Evolutionary conservation across 2,888 invertebrate species (phyloP).

Genomic region (Cheilosia vulpina): DNA sequence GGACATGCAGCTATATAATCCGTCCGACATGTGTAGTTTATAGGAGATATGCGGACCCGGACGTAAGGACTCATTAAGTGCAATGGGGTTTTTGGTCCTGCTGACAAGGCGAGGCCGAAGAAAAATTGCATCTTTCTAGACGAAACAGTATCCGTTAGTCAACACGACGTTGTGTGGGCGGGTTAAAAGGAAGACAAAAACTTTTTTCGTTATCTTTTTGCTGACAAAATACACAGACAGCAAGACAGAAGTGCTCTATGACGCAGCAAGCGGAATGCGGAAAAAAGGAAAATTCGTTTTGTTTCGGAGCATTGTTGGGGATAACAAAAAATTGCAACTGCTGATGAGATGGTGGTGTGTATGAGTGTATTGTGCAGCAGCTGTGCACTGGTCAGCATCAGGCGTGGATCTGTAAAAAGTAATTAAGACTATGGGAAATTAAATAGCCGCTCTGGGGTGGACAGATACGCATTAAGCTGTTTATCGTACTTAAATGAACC

Average conservation of each 20-base stretch:
- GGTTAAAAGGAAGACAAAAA: slow-evolving; percentile 27
- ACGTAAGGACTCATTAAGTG: slow-evolving; percentile 65
- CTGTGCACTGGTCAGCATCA: slow-evolving; percentile 38
- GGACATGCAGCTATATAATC: slow-evolving; percentile 54
- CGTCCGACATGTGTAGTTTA: slow-evolving; percentile 58
- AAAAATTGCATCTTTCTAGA: slow-evolving; percentile 49
- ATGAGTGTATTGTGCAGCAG: slow-evolving; percentile 9
- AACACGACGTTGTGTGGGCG: neutral
- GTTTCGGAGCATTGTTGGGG: slow-evolving; percentile 37
- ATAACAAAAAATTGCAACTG: slow-evolving; percentile 46
- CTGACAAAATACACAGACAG: neutral
- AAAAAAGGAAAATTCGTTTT: slow-evolving; percentile 31
- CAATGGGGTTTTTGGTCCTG: slow-evolving; percentile 35
- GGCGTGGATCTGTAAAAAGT: slow-evolving; percentile 44
- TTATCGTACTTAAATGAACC: slow-evolving; percentile 2
- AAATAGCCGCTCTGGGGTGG: slow-evolving; percentile 32
- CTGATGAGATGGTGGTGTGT: neutral
- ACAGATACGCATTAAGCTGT: slow-evolving; percentile 6
- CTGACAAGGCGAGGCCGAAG: slow-evolving; percentile 29
- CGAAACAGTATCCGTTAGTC: slow-evolving; percentile 33
- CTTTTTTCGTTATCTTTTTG: slow-evolving; percentile 41
- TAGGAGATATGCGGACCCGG: slow-evolving; percentile 41
- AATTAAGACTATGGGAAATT: slow-evolving; percentile 60
- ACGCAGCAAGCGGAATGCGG: slow-evolving; percentile 41
- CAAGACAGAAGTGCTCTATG: slow-evolving; percentile 13